phyloP scores from a whole-genome alignment of 2,888 invertebrate genomes.

The Lacanobia wlatinum region DNA sequence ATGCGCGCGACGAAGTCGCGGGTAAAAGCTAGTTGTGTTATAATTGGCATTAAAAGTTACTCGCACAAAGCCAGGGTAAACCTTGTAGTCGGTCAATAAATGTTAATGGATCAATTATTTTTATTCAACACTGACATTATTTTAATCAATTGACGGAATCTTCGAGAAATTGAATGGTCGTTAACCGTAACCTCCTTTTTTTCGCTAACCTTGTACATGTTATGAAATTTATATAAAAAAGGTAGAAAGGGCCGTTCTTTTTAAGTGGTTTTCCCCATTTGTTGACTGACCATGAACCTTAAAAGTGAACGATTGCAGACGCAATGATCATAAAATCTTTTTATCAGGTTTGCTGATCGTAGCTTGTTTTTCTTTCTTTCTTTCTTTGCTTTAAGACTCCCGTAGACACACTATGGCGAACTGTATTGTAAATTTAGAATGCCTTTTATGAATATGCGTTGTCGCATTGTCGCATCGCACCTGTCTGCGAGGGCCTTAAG shows the following conservation, averaged over 20 bases:
- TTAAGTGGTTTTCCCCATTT: not conserved
- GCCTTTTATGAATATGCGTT: not conserved
- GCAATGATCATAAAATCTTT: no score
- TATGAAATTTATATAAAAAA: conserved; percentile 5
- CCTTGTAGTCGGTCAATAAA: not conserved
- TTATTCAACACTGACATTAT: not conserved
- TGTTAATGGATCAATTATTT: not conserved
- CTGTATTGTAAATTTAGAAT: no score
- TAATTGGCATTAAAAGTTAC: not conserved
- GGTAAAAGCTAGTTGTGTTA: no score
- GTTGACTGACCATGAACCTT: not conserved
- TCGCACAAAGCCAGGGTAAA: not conserved
- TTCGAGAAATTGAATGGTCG: conserved; percentile 1
- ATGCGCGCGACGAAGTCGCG: no score
- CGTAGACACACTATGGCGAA: no score
- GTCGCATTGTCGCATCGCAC: no score
- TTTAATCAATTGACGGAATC: not conserved
- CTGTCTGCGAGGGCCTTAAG: no score
- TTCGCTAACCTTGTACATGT: conserved; percentile 7
- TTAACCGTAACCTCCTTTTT: conserved; percentile 9
- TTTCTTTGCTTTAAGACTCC: no score
- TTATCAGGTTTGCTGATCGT: no score
- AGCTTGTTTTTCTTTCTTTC: no score
- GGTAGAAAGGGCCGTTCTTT: conserved; percentile 7
- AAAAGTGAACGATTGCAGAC: not conserved